Evolutionary conservation across 2,888 invertebrate genomes (phyloP), one percentile per base, ranked within the genome.

Genomic region (Rhingia rostrata): DNA sequence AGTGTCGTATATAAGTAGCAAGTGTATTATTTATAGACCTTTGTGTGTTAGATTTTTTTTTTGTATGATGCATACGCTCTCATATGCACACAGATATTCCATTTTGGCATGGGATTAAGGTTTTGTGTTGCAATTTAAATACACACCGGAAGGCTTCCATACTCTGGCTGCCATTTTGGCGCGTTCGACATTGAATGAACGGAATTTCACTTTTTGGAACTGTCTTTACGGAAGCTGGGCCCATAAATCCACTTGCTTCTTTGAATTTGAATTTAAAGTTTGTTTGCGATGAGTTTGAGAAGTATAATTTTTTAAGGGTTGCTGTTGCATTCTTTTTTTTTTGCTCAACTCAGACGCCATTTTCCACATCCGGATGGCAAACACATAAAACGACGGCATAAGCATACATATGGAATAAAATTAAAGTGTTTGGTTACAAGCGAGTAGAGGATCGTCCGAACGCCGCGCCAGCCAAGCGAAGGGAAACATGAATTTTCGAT

Each of bases 11-110:
- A 79, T 74, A 64, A 84, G 64, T 60, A 84, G 69, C 45, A 74
- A 79, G 69, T 74, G 84, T 74, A 83, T 83, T 83, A 83, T 73
- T 83, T 79, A 83, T 83, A 66, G 82, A 77, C 77, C 70, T 61
- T 51, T 70, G 61, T 61, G 53, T 69, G 56, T 63, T 7, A 9
- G 37, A 12, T 49, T 22, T n/a, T 6, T 45, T 32, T 39, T 60
- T 30, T 22, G 54, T 33, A 35, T 33, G n/a, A 6, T 74, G 67
- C 51, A 63, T 37, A 12, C 47, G 39, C 43, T 22, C 22, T 22
- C n/a, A 22, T 22, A 22, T 22, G 22, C 43, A 30, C 30, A 61
- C 39, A 54, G 33, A 58, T 33, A n/a, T 43, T 45, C n/a, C 22
- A 39, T 66, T 54, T 61, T 84, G 79, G 79, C 74, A 84, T 60